Percentiles rank a stretch among this genome's conserved stretches.
Evolutionary conservation across 2,797 vertebrate genomes (phyloP).

Genomic region (Zenarchopterus dispar): DNA sequence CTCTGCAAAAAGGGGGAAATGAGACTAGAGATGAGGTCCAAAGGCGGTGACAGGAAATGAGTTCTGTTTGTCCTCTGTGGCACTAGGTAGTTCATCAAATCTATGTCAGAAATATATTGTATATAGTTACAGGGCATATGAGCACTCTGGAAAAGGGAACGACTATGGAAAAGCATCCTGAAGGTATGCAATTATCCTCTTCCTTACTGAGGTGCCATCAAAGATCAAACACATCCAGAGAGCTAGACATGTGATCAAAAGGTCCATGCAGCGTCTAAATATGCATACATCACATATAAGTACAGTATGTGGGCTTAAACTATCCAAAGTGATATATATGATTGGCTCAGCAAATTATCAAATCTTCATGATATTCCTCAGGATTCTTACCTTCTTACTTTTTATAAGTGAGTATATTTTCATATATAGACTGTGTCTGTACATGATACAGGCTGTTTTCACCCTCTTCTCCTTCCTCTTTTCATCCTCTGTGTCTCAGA

Average conservation of each 20-base stretch:
- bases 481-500: conserved; percentile 62
- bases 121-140: conserved; percentile 57
- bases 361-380: conserved; percentile 33
- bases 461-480: conserved; percentile 47
- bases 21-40: conserved; percentile 76
- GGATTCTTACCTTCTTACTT: not conserved
- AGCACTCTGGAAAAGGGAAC: conserved; percentile 44
- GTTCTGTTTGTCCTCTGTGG: conserved; percentile 80
- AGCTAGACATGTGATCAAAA: conserved; percentile 29
- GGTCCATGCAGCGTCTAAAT: conserved; percentile 37
- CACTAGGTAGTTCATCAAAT: conserved; percentile 79
- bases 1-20: conserved; percentile 72
- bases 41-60: conserved; percentile 82
- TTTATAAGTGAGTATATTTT: conserved; percentile 20
- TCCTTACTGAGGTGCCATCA: conserved; percentile 28
- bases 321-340: not conserved
- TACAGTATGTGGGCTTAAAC: not conserved
- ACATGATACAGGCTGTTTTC: conserved; percentile 47
- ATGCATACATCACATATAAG: conserved; percentile 8
- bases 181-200: conserved; percentile 56
- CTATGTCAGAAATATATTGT: conserved; percentile 62
- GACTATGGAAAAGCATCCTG: conserved; percentile 54
- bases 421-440: conserved; percentile 9
- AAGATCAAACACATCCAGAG: conserved; percentile 28
- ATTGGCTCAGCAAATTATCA: conserved; percentile 12